Evolutionary conservation across 2,888 invertebrate genomes (phyloP), one percentile per base, ranked within the genome.

Genomic region (Furcula furcula): DNA sequence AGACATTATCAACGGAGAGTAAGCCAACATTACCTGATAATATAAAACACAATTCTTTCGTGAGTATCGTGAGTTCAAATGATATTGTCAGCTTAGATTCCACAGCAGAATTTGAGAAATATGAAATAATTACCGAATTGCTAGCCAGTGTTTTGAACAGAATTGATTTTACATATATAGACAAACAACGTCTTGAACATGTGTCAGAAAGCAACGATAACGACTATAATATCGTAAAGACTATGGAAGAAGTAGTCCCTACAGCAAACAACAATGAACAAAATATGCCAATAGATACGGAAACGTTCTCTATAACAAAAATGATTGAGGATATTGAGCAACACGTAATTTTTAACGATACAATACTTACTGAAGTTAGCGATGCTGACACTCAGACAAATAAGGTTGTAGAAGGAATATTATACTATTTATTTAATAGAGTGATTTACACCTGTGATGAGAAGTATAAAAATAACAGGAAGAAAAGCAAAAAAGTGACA

Each of bases 81-180:
- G 75, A 70, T n/a, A 36, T 53, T 0, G 30, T 36, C 13, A 86
- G 87, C 35, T 72, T 81, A 9, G 74, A 88, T 65, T 86, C 88
- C 0, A 84, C 80, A 1, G 69, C 49, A 3, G 88, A 88, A 51
- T 88, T 88, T 40, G 88, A 88, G 41, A 84, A 79, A 50, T 68
- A 76, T 19, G 88, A 88, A 65, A 39, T 60, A 0, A 65, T 85
- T 4, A 50, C 76, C 0, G 86, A 87, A 29, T 44, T 87, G 3
- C 38, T 88, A 5, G 49, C 59, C 1, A 21, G 43, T 7, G 52
- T 88, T 18, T 40, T 86, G 1, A 70, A 67, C 27, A 69, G 49
- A 43, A 67, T 86, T 21, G 65, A 78, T 32, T 50, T 53, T 36
- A 47, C 29, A 15, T 36, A 45, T 7, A 27, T 35, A 1, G 19